Evolutionary conservation across 2,113 vertebrate species (phyloP), one percentile per base, ranked within the genome.

Genomic region (Theristicus caerulescens): DNA sequence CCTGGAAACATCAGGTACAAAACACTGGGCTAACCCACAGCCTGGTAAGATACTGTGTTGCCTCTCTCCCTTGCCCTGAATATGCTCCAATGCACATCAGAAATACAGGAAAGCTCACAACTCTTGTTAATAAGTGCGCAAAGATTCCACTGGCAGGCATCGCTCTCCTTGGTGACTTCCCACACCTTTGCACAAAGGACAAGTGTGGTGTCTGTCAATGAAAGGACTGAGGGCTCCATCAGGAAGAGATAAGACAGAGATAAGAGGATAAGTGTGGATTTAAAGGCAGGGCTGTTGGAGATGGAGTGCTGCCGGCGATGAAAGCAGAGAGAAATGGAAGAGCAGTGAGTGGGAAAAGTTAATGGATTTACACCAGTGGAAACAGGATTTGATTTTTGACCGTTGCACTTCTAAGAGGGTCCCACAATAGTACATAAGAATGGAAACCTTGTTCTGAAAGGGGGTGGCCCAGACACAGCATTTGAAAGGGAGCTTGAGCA

Each of bases 101-200:
- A 83, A 92, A 86, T 25, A 62, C 26, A 69, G 61, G 22, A 81
- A 71, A 67, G 67, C 20, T 65, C 42, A 46, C n/a, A 71, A 25
- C 13, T 54, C 21, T 66, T 0, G 0, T 54, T 86, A 91, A 4
- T 18, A 86, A 59, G 16, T 10, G 10, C 7, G 11, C 2, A 1
- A 52, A 82, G 44, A 59, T 72, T 92, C 76, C 81, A 61, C 80
- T 57, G 19, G 27, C 42, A 79, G 15, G 21, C 79, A 21, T 76
- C 40, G 5, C n/a, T 69, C 69, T 78, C 49, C 66, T 29, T 69
- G 20, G 46, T 64, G 51, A 52, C 38, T 87, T 82, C 51, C 18
- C 3, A 1, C 36, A 67, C 25, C 49, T 95, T 62, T 73, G 36
- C 86, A 76, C 52, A 88, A n/a, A 77, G 32, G 59, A 83, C 34